Percentiles rank a stretch among this genome's conserved stretches.
These are phyloP conservation scores for Chaenocephalus aceratus DNA, from an alignment of 2,113 vertebrate genomes.

Conservation along the genomic window DNA sequence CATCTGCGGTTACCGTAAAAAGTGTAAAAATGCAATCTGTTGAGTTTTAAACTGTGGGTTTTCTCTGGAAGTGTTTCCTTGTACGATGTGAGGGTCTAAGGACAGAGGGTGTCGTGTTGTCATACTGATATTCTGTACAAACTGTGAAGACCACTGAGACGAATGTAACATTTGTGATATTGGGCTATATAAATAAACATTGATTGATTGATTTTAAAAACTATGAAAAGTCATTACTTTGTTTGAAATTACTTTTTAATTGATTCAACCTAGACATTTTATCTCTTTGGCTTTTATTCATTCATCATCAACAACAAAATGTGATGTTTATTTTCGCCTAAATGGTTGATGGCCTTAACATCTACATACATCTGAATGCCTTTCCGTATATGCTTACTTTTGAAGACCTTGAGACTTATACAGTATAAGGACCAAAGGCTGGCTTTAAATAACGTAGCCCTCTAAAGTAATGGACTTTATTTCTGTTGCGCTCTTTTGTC, in stretches of 20 bases:
- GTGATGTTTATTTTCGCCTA: neutral
- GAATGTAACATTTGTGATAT: too few species aligned
- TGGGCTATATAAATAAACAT: too few species aligned
- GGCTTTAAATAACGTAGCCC: too few species aligned
- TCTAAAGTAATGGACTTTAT: too few species aligned
- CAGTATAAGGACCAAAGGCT: too few species aligned
- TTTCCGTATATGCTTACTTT: neutral
- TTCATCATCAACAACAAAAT: neutral
- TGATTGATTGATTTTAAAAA: neutral
- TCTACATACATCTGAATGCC: neutral
- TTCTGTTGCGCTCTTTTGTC: too few species aligned
- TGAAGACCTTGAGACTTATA: too few species aligned
- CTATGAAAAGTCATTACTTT: neutral
- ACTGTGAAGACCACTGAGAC: too few species aligned
- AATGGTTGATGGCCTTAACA: neutral
- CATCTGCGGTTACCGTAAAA: constrained; percentile 34
- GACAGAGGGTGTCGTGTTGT: too few species aligned
- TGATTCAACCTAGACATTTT: neutral
- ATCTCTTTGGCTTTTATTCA: neutral
- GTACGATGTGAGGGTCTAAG: too few species aligned
- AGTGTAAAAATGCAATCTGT: constrained; percentile 3
- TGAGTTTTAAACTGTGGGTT: neutral
- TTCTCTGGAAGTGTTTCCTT: too few species aligned
- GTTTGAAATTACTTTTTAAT: neutral
- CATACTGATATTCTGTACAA: too few species aligned